Evolutionary conservation across 2,113 vertebrate genomes (phyloP), one percentile per base, ranked within the genome.

Genomic region (Paralichthys olivaceus): DNA sequence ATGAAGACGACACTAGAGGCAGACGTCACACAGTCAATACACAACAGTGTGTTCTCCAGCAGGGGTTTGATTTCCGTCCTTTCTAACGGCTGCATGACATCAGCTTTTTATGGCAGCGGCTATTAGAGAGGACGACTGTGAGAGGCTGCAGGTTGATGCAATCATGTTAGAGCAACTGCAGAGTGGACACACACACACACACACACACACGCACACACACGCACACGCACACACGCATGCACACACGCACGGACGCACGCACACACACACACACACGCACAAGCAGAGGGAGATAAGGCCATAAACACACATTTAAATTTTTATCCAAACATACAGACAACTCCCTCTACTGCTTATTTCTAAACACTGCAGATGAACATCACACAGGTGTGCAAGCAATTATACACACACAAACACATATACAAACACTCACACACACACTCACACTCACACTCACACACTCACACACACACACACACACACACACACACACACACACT

Each of bases 31-130:
- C 45, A 7, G 8, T 25, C 19, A 55, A 25, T n/a, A 51, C 13
- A 56, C 34, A 67, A 28, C 57, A 20, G 57, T 12, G 26, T 19
- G 14, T 63, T 56, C 22, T 54, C n/a, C 7, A 23, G 53, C 53
- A 54, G 45, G 5, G 49, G 49, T n/a, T 65, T 65, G 74, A 19
- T 54, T 77, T 69, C 63, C 49, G 51, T 60, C 70, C 37, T 40
- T 13, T 40, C 11, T 13, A 40, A 40, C 37, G 37, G 37, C 37
- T 60, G 69, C 71, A 75, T 91, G 79, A 87, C 84, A 80, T 90
- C 77, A 84, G 56, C 76, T 76, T 69, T 81, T 88, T 65, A 80
- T 66, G 40, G 54, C 71, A 23, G 62, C 0, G 12, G 19, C 69
- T 64, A 59, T 80, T 72, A 82, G 20, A 75, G 69, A 28, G 4